Conservation (phyloP, 1,140 invertebrate genomes). For the Littorina saxatilis region DNA sequence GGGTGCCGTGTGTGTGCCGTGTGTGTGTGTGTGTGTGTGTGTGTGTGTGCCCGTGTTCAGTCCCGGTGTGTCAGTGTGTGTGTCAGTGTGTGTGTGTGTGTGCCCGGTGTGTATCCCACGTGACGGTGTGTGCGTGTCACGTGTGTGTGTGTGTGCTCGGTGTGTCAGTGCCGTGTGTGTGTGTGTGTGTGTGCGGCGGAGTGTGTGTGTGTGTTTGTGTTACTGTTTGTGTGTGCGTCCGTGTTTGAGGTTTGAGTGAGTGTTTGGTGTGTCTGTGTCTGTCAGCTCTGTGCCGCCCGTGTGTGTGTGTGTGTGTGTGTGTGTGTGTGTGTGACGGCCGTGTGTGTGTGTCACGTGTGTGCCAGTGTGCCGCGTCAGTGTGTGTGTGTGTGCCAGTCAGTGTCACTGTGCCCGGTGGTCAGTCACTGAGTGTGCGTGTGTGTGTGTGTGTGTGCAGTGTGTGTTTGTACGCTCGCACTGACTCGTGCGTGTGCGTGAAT, state of each 20-base stretch:
- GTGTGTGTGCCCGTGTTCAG: background rate
- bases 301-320: background rate
- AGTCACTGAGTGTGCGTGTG: too few species aligned
- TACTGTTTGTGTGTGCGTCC: too few species aligned
- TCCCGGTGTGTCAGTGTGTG: background rate
- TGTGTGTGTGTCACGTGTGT: too few species aligned
- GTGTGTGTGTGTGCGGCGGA: too few species aligned
- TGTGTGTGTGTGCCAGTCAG: background rate
- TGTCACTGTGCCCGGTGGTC: background rate
- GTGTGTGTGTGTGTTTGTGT: too few species aligned
- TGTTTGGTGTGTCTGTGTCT: background rate
- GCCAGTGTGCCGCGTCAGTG: too few species aligned
- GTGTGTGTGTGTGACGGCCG: too few species aligned
- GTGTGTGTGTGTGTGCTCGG: too few species aligned
- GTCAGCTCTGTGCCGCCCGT: background rate
- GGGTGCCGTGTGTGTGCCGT: background rate
- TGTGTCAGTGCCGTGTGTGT: too few species aligned
- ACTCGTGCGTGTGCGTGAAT: background rate
- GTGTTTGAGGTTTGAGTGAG: background rate
- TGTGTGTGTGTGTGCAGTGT: background rate
- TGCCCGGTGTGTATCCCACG: background rate
- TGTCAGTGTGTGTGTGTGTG: background rate
- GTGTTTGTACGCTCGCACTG: too few species aligned
- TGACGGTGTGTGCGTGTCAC: too few species aligned
- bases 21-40: constrained; percentile 1